These are phyloP conservation scores for Synergus gifuensis DNA, from an alignment of 2,888 invertebrate species.

Conservation along the genomic window DNA sequence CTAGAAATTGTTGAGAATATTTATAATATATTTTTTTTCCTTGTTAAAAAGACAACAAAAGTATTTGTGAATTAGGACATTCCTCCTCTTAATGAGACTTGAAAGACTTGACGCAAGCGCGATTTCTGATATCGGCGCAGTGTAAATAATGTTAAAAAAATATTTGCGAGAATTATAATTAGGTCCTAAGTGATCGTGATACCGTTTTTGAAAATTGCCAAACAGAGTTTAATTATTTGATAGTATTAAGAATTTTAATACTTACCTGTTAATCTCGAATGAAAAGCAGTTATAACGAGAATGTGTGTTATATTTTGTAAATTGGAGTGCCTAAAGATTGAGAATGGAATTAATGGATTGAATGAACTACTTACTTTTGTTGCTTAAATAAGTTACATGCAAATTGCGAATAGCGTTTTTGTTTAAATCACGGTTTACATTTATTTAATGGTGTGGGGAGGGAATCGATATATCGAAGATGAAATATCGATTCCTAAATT, in stretches of 20 bases:
- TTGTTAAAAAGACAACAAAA: background rate
- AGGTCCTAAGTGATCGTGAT: background rate
- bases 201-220: background rate
- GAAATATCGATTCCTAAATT: too few relatives aligned
- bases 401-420: background rate
- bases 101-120: background rate
- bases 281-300: background rate
- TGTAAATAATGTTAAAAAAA: background rate
- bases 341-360: background rate
- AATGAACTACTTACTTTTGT: background rate
- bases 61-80: background rate
- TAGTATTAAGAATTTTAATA: background rate
- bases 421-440: too few relatives aligned
- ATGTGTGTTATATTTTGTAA: background rate
- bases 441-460: too few relatives aligned
- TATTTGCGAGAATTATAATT: background rate
- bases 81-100: background rate
- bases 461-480: too few relatives aligned
- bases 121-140: background rate
- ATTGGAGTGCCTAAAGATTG: background rate
- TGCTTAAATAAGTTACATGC: background rate
- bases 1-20: background rate
- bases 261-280: background rate
- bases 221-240: background rate
- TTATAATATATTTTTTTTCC: background rate